Evolutionary conservation across 2,888 invertebrate species (phyloP).

Genomic region (Philhelius pedissequus): DNA sequence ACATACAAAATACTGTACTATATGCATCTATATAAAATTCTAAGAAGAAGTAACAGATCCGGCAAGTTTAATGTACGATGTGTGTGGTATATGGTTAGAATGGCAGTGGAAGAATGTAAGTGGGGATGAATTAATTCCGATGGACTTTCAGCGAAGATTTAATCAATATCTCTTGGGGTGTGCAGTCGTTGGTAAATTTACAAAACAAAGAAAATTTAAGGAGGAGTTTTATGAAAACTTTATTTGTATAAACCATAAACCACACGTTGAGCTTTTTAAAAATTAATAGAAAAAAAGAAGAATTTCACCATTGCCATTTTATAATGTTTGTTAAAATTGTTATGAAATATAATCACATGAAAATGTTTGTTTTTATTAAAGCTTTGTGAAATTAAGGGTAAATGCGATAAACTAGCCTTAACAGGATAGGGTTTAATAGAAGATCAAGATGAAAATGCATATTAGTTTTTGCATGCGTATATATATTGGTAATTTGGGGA

Average conservation of each 20-base stretch:
- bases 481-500: no score
- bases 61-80: neutral
- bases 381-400: no score
- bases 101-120: neutral
- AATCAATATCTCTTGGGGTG: constrained; percentile 25
- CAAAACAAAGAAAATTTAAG: neutral
- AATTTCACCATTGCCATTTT: no score
- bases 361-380: no score
- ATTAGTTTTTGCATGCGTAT: no score
- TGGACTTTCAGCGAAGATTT: neutral
- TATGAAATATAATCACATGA: no score
- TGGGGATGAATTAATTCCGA: neutral
- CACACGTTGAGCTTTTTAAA: constrained; percentile 18
- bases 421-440: no score
- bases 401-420: no score
- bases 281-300: constrained; percentile 10
- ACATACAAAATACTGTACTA: no score
- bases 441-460: no score
- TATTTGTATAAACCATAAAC: neutral
- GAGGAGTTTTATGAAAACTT: neutral
- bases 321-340: neutral
- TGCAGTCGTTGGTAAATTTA: constrained; percentile 33
- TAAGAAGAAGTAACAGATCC: neutral
- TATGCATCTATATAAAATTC: neutral
- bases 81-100: neutral